A percentile compares a stretch with the other conserved stretches of the same genome.
These are phyloP conservation scores for Trichacis sp. DNA, from an alignment of 2,888 invertebrate species.

Conservation along the genomic window DNA sequence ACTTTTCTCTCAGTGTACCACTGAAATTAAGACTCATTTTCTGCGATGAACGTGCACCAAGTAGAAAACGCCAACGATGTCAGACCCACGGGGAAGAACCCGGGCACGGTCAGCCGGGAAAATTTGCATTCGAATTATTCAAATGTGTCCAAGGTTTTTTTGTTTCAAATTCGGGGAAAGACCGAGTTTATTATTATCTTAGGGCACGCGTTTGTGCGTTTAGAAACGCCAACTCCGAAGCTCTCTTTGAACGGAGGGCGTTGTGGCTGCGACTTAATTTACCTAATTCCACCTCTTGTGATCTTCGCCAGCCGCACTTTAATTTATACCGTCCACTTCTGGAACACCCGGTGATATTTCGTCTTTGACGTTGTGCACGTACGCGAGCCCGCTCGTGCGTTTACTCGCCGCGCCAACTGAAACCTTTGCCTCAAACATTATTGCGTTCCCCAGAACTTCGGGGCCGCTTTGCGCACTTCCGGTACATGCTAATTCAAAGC, in stretches of 20 bases:
- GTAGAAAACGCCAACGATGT: neutral
- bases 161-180: neutral
- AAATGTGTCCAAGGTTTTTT: neutral
- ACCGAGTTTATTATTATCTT: slow-evolving; percentile 5
- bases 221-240: slow-evolving; percentile 13
- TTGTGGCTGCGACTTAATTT: slow-evolving; percentile 52
- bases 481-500: neutral
- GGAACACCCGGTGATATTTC: slow-evolving; percentile 14
- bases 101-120: neutral
- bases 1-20: no score
- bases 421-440: slow-evolving; percentile 11
- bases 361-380: slow-evolving; percentile 20
- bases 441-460: neutral
- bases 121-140: neutral
- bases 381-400: slow-evolving; percentile 10
- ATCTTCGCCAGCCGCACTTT: slow-evolving; percentile 55
- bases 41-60: neutral
- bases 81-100: neutral
- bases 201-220: slow-evolving; percentile 15
- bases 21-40: no score
- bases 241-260: slow-evolving; percentile 1
- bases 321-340: slow-evolving; percentile 48
- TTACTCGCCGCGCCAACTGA: slow-evolving; percentile 8
- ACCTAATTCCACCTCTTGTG: slow-evolving; percentile 52
- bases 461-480: neutral